Evolutionary conservation across 2,888 invertebrate species (phyloP).

Genomic region (Melolontha melolontha): DNA sequence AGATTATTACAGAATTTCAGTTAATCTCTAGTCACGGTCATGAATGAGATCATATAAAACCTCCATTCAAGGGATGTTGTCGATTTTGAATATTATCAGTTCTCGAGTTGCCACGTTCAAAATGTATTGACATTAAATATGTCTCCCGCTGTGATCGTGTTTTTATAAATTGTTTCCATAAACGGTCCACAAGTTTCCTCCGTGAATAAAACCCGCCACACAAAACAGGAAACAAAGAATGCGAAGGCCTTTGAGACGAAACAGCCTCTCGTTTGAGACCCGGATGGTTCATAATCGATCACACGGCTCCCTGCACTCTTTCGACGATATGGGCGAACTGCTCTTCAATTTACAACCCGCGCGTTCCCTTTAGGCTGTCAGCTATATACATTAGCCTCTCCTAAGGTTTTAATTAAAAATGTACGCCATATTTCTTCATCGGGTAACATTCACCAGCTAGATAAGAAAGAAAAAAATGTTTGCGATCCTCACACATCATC

Average conservation of each 20-base stretch:
- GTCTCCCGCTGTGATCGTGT: neutral
- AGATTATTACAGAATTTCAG: no score
- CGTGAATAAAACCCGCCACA: constrained; percentile 17
- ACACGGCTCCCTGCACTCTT: constrained; percentile 11
- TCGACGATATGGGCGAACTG: neutral
- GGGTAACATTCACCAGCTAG: no score
- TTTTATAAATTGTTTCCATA: constrained; percentile 18
- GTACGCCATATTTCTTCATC: neutral
- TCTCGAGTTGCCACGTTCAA: neutral
- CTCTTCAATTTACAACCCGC: constrained; percentile 2
- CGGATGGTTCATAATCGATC: constrained; percentile 33
- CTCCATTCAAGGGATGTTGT: no score
- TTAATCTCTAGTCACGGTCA: no score
- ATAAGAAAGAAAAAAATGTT: no score
- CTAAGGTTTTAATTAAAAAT: constrained; percentile 28
- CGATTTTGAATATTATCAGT: neutral
- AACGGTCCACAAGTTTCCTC: constrained; percentile 27
- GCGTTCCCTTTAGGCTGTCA: constrained; percentile 1
- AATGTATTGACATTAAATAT: constrained; percentile 5
- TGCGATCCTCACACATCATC: neutral
- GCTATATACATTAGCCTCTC: constrained; percentile 1
- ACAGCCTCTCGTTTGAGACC: constrained; percentile 27
- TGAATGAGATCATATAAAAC: no score
- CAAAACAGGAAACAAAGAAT: constrained; percentile 35
- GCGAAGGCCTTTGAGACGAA: constrained; percentile 38